These are phyloP conservation scores for silkworm (Bombyx mori) DNA, from an alignment of 1,140 invertebrate genomes.

Conservation along the genomic window ASM3026992v2 NC_085130.1:18999501-19000000, in stretches of 20 bases:
- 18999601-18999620: slow-evolving; percentile 39
- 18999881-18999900: slow-evolving; percentile 35
- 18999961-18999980: too few species aligned
- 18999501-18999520: slow-evolving; percentile 36
- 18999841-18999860: slow-evolving; percentile 27
- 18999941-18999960: background rate
- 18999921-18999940: slow-evolving; percentile 37
- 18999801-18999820: slow-evolving; percentile 29
- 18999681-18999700: slow-evolving; percentile 8
- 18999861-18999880: slow-evolving; percentile 36
- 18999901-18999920: slow-evolving; percentile 50
- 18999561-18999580: slow-evolving; percentile 42
- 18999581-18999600: slow-evolving; percentile 32
- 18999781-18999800: slow-evolving; percentile 31
- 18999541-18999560: slow-evolving; percentile 34
- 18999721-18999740: slow-evolving; percentile 25
- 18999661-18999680: slow-evolving; percentile 4
- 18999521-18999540: slow-evolving; percentile 46
- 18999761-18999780: slow-evolving; percentile 26
- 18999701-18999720: slow-evolving; percentile 23
- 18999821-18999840: slow-evolving; percentile 34
- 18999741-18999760: slow-evolving; percentile 8
- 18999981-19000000: background rate
- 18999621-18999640: slow-evolving; percentile 15
- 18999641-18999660: slow-evolving; percentile 1